A percentile compares a stretch with the other conserved stretches of the same genome.
Conservation (phyloP, 92 coral and sea anemone genomes). For the Porites rus region DNA sequence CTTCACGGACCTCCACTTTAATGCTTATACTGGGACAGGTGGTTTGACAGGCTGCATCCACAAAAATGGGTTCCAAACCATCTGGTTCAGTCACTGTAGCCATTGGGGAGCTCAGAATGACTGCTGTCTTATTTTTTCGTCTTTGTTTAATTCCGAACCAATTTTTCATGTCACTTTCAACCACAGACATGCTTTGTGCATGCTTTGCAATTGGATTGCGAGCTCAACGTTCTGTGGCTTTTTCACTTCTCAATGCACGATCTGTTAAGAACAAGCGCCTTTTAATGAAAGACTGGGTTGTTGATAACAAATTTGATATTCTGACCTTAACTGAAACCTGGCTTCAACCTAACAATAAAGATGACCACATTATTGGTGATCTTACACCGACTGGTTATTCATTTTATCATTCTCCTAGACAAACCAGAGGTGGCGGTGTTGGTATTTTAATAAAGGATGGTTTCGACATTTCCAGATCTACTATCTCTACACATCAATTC, state of each 20-base stretch:
- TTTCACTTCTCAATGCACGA: too few species aligned
- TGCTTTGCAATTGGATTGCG: too few species aligned
- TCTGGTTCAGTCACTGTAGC: conserved; percentile 46
- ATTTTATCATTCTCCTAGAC: conserved; percentile 14
- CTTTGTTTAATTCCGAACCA: conserved; percentile 47
- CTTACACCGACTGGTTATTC: conserved; percentile 22
- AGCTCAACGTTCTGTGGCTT: too few species aligned
- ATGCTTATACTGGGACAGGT: conserved; percentile 46
- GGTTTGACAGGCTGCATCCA: conserved; percentile 58
- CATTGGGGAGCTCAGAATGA: conserved; percentile 49
- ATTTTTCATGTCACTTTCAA: conserved; percentile 48
- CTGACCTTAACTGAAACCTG: neutral
- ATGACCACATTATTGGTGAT: conserved; percentile 19
- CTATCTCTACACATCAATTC: neutral
- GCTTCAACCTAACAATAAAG: neutral
- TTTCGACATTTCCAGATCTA: conserved; percentile 6
- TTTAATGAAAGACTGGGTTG: too few species aligned
- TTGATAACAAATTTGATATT: too few species aligned
- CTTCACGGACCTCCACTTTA: conserved; percentile 48
- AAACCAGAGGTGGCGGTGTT: conserved; percentile 13
- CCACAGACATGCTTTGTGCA: conserved; percentile 52
- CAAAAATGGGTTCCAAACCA: conserved; percentile 46
- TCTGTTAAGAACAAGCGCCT: too few species aligned
- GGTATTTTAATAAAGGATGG: conserved; percentile 5
- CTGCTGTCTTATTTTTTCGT: conserved; percentile 42